These are phyloP conservation scores for Zygogramma bicolorata DNA, from an alignment of 2,888 invertebrate species.

Conservation along the genomic window DNA sequence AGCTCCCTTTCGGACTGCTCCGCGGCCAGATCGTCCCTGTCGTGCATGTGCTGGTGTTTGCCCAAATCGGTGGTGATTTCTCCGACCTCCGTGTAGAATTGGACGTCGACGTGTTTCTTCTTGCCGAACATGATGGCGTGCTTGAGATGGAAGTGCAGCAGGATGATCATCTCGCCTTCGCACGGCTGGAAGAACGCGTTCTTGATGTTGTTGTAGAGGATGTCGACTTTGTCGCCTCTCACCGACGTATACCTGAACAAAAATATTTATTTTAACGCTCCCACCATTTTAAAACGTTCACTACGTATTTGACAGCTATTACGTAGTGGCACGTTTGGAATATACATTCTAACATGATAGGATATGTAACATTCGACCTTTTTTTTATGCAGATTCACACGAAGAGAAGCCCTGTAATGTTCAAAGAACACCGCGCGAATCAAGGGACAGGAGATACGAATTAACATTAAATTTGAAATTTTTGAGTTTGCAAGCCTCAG, in stretches of 20 bases:
- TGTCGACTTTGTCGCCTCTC: conserved; percentile 99
- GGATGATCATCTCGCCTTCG: conserved; percentile 98
- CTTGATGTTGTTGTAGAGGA: conserved; percentile 98
- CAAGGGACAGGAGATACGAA: too few relatives aligned
- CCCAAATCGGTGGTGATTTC: conserved; percentile 99
- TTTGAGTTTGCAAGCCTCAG: too few relatives aligned
- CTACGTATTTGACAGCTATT: too few relatives aligned
- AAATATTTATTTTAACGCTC: background rate
- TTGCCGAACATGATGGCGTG: conserved; percentile 99
- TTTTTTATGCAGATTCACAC: too few relatives aligned
- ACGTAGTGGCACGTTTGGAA: too few relatives aligned
- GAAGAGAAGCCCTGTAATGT: too few relatives aligned
- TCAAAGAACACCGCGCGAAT: too few relatives aligned
- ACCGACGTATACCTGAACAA: conserved; percentile 87
- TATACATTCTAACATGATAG: too few relatives aligned
- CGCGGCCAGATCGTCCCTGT: conserved; percentile 97
- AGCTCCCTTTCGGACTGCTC: conserved; percentile 98
- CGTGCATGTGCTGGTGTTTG: conserved; percentile 99
- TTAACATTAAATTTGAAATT: too few relatives aligned
- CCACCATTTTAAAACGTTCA: too few relatives aligned
- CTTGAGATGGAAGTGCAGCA: conserved; percentile 98
- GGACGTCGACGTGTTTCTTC: conserved; percentile 98
- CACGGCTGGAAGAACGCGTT: conserved; percentile 99
- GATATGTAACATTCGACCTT: too few relatives aligned
- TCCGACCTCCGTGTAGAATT: conserved; percentile 99